A percentile compares a stretch with the other conserved stretches of the same genome.
phyloP scores from a whole-genome alignment of 2,888 invertebrate species.

The Allygus modestus region DNA sequence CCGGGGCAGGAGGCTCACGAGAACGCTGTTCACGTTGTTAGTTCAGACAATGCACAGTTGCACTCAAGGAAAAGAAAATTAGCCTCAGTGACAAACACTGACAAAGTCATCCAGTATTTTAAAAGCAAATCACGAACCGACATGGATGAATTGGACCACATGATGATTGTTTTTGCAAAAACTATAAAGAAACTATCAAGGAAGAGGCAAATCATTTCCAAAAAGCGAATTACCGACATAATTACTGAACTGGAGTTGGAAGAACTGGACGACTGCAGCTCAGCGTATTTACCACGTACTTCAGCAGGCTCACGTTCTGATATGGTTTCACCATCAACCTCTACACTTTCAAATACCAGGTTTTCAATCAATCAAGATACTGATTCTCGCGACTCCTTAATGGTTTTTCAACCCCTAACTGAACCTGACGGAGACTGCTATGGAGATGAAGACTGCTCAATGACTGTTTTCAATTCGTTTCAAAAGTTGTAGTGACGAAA shows the following conservation, averaged over 20 bases:
- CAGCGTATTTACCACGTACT: too few species aligned
- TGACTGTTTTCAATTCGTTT: too few species aligned
- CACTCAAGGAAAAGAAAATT: background rate
- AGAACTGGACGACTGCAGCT: background rate
- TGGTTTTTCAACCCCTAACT: too few species aligned
- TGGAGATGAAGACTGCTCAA: too few species aligned
- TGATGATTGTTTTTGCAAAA: conserved; percentile 17
- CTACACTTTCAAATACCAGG: too few species aligned
- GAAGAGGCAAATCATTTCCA: conserved; percentile 28
- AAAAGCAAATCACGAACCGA: background rate
- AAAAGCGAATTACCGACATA: background rate
- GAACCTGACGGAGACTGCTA: too few species aligned
- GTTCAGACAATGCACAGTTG: background rate
- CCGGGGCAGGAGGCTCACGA: background rate
- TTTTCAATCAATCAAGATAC: too few species aligned
- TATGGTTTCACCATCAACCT: too few species aligned
- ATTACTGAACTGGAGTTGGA: conserved; percentile 6
- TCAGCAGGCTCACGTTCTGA: too few species aligned
- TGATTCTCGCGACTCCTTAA: too few species aligned
- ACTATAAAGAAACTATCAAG: conserved; percentile 6
- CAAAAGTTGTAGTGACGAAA: too few species aligned
- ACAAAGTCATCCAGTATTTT: background rate
- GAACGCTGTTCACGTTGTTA: background rate
- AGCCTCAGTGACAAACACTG: background rate
- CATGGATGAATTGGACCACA: background rate